These are phyloP conservation scores for Megathymus violae DNA, from an alignment of 1,140 invertebrate species.

Conservation along the genomic window DNA sequence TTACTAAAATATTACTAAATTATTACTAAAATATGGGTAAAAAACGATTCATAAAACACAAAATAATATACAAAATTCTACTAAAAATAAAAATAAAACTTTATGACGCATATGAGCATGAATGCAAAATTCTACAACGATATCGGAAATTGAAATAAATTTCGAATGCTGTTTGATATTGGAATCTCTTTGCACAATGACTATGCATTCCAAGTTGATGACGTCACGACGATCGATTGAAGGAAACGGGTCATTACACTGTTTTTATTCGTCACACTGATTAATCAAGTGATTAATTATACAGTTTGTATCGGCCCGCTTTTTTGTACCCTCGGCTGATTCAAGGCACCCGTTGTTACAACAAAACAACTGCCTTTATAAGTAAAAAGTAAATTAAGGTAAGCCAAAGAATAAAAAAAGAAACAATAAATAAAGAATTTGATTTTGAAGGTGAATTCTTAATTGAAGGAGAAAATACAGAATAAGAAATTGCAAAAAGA, in stretches of 20 bases:
- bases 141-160: slow-evolving; percentile 18
- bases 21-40: too few relatives aligned
- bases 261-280: slow-evolving; percentile 82
- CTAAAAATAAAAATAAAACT: too few relatives aligned
- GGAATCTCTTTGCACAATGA: slow-evolving; percentile 49
- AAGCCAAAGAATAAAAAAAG: slow-evolving; percentile 34
- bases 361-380: slow-evolving; percentile 34
- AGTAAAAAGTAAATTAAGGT: slow-evolving; percentile 40
- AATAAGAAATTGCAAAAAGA: neutral
- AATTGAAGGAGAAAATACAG: neutral
- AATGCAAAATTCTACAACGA: too few relatives aligned
- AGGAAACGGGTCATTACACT: slow-evolving; percentile 81
- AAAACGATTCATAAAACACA: too few relatives aligned
- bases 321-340: slow-evolving; percentile 50
- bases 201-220: slow-evolving; percentile 74
- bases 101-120: too few relatives aligned
- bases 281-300: slow-evolving; percentile 83
- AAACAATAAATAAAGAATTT: slow-evolving; percentile 12
- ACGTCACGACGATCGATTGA: slow-evolving; percentile 77
- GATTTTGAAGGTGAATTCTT: slow-evolving; percentile 13
- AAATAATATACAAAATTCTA: too few relatives aligned
- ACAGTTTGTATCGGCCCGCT: slow-evolving; percentile 70
- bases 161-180: slow-evolving; percentile 20
- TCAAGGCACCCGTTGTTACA: slow-evolving; percentile 39
- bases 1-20: too few relatives aligned